A percentile compares a stretch with the other conserved stretches of the same genome.
phyloP scores from a whole-genome alignment of 2,888 invertebrate genomes.

The Macrophya alboannulata region DNA sequence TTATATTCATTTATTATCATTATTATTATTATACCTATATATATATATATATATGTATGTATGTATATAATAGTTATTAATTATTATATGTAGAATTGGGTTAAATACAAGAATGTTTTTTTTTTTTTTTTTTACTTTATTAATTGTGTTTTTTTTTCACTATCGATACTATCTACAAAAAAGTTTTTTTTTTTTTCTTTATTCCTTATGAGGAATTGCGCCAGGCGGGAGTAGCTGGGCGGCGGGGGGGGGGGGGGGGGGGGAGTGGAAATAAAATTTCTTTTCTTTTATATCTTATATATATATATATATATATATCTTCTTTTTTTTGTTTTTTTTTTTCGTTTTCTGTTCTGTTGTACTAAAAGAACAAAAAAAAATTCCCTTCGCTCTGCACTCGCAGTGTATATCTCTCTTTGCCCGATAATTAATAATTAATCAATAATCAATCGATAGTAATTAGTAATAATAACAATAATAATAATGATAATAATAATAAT shows the following conservation, averaged over 20 bases:
- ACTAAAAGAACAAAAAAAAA: too few relatives aligned
- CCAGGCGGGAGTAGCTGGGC: neutral
- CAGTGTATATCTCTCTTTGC: too few relatives aligned
- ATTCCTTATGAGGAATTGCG: neutral
- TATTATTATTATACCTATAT: too few relatives aligned
- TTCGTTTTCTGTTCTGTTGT: too few relatives aligned
- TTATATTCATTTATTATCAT: too few relatives aligned
- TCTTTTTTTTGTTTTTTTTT: too few relatives aligned
- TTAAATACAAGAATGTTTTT: constrained; percentile 56
- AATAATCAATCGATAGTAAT: too few relatives aligned
- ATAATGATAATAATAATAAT: too few relatives aligned
- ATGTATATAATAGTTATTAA: neutral
- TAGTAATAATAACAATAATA: too few relatives aligned
- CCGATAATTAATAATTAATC: too few relatives aligned
- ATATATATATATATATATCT: neutral
- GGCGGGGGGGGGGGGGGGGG: neutral
- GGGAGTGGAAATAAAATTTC: neutral
- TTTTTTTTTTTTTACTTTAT: constrained; percentile 9
- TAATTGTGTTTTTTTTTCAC: neutral
- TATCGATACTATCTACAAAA: constrained; percentile 42
- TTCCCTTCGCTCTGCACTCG: too few relatives aligned
- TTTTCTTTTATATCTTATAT: neutral
- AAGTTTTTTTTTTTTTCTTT: neutral
- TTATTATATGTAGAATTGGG: constrained; percentile 62
- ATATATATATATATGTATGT: too few relatives aligned